A percentile compares a stretch with the other conserved stretches of the same genome.
These are phyloP conservation scores for Tupaia chinensis DNA, from an alignment of 2,113 vertebrate genomes.

Conservation along the genomic window DNA sequence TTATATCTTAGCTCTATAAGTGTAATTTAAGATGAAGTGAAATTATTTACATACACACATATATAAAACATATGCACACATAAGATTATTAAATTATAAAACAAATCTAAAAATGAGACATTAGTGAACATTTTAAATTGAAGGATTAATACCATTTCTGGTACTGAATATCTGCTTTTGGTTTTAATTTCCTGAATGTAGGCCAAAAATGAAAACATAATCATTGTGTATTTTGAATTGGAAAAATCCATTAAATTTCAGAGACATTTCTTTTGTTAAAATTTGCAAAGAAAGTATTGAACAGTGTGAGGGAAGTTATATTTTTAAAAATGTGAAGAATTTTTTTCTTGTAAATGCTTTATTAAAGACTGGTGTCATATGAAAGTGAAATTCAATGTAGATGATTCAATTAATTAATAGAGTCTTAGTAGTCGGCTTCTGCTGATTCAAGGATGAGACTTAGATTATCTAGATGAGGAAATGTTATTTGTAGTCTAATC, in stretches of 20 bases:
- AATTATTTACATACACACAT: not conserved
- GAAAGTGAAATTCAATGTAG: not conserved
- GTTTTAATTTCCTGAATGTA: not conserved
- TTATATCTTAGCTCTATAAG: not conserved
- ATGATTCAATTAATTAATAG: not conserved
- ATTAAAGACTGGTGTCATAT: not conserved
- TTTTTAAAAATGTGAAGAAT: not conserved
- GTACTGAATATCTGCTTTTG: not conserved
- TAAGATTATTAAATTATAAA: not conserved
- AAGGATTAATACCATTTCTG: not conserved
- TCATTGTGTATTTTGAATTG: not conserved
- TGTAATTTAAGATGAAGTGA: not conserved
- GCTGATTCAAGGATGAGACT: not conserved
- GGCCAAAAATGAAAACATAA: not conserved
- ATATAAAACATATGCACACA: not conserved
- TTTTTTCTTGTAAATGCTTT: not conserved
- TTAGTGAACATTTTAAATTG: not conserved
- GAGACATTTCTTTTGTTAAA: not conserved
- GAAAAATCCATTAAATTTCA: not conserved
- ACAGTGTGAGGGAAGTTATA: not conserved
- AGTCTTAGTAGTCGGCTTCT: not conserved
- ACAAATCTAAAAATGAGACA: not conserved
- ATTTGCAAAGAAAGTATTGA: not conserved
- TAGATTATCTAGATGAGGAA: not conserved
- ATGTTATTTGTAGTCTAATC: not conserved